Conservation (phyloP, 1,140 invertebrate genomes). For the Drosophila kepulauana region DNA sequence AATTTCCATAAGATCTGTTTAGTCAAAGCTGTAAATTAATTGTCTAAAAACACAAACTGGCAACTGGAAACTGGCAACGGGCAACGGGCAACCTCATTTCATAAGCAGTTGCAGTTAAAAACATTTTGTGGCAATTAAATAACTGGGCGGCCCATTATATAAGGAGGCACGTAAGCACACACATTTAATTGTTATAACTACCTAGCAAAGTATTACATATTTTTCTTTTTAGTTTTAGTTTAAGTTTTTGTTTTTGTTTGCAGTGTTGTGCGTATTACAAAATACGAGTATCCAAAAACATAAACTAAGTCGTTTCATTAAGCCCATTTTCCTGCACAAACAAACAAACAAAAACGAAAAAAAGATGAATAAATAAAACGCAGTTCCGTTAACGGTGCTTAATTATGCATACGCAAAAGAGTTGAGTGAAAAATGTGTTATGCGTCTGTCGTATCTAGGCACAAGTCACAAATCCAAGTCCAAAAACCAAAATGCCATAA, state of each 20-base stretch:
- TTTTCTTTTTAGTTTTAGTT: slow-evolving; percentile 52
- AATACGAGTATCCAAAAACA: slow-evolving; percentile 26
- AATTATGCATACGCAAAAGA: slow-evolving; percentile 70
- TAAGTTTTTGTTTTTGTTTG: slow-evolving; percentile 22
- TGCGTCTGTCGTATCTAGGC: slow-evolving; percentile 33
- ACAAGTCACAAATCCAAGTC: slow-evolving; percentile 1
- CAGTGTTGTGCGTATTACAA: slow-evolving; percentile 20
- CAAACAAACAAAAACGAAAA: slow-evolving; percentile 1
- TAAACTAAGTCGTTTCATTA: slow-evolving; percentile 59
- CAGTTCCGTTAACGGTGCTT: slow-evolving; percentile 81
- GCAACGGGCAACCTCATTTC: slow-evolving; percentile 69
- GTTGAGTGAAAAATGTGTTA: slow-evolving; percentile 45
- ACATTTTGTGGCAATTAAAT: slow-evolving; percentile 79
- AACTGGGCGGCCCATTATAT: slow-evolving; percentile 78
- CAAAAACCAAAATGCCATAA: slow-evolving; percentile 26
- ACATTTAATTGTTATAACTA: slow-evolving; percentile 80
- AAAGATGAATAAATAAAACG: slow-evolving; percentile 44
- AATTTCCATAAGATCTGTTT: slow-evolving; percentile 66
- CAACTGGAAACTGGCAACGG: slow-evolving; percentile 34
- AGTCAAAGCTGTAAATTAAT: slow-evolving; percentile 49
- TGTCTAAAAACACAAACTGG: slow-evolving; percentile 41
- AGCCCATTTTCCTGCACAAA: slow-evolving; percentile 55
- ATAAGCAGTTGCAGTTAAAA: slow-evolving; percentile 76
- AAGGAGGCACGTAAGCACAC: slow-evolving; percentile 62
- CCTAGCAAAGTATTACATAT: slow-evolving; percentile 67